Evolutionary conservation across 1,140 invertebrate species (phyloP), one percentile per base, ranked within the genome.

Genomic region (Lepidotrigona ventralis): DNA sequence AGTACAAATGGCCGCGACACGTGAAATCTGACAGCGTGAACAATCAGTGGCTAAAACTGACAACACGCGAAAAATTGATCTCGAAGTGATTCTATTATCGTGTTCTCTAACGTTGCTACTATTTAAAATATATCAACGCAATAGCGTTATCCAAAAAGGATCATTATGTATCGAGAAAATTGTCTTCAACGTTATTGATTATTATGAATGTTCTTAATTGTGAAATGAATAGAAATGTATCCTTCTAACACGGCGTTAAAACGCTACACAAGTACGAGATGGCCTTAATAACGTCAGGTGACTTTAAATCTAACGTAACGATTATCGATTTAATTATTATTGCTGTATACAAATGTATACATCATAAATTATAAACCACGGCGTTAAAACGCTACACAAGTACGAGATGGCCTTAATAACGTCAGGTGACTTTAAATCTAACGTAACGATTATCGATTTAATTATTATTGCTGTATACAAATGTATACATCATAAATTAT

Each of bases 221-320:
- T 63, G 73, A 29, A 58, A 79, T 72, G 76, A 79, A 26, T 17
- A 46, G 64, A 83, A 54, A 83, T 83, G 82, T 64, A 66, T n/a
- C 1, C 6, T 33, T 26, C 2, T 1, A 60, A 70, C 15, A 15
- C 66, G 51, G 8, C 21, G 26, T 21, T 68, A 19, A 58, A 56
- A 79, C 60, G n/a, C 56, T 39, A 39, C 51, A 56, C 11, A 23
- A 51, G n/a, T 58, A 64, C 8, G 26, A 46, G n/a, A 46, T 46
- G 39, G 39, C 39, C 39, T 46, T 46, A 8, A 46, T 29, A 63
- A 56, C 23, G 39, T 78, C 58, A 54, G 11, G 58, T 79, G 58
- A 58, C 76, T 33, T 72, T 83, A 64, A 73, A 79, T 66, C 15
- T 79, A 58, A 83, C 77, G 68, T 79, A 77, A 83, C 77, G 23